These are phyloP conservation scores for Lagopus leucura DNA, from an alignment of 2,113 vertebrate genomes.

Conservation along the genomic window DNA sequence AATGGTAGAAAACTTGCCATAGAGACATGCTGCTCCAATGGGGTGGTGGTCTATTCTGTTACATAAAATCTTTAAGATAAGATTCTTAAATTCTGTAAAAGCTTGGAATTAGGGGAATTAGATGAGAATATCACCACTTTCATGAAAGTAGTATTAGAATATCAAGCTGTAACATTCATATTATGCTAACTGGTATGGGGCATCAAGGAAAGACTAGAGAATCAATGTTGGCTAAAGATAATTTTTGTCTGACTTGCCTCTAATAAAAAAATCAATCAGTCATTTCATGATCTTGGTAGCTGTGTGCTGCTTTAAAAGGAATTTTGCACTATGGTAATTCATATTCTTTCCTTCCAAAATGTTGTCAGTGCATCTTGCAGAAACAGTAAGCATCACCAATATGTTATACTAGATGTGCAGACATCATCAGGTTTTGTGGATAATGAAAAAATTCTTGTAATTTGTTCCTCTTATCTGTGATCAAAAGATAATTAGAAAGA, in stretches of 20 bases:
- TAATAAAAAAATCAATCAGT: background rate
- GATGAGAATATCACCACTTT: background rate
- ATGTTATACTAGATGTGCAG: conserved; percentile 19
- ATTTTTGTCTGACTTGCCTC: background rate
- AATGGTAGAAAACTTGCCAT: background rate
- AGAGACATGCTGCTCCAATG: background rate
- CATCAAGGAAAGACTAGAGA: background rate
- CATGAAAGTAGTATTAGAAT: background rate
- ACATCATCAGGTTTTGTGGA: conserved; percentile 64
- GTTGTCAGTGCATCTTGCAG: conserved; percentile 35
- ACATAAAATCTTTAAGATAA: background rate
- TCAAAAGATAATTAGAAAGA: conserved; percentile 78
- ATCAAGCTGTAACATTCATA: background rate
- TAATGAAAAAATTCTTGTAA: conserved; percentile 70
- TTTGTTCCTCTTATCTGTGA: conserved; percentile 75
- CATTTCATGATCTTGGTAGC: background rate
- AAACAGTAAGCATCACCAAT: conserved; percentile 52
- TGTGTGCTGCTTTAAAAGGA: background rate
- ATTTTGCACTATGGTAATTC: background rate
- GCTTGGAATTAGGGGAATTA: background rate
- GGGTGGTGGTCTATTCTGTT: background rate
- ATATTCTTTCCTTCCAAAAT: conserved; percentile 15
- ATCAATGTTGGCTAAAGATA: background rate
- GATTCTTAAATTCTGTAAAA: background rate
- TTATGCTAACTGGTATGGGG: background rate